Evolutionary conservation across 2,113 vertebrate genomes (phyloP).

Genomic region (Rynchops niger): DNA sequence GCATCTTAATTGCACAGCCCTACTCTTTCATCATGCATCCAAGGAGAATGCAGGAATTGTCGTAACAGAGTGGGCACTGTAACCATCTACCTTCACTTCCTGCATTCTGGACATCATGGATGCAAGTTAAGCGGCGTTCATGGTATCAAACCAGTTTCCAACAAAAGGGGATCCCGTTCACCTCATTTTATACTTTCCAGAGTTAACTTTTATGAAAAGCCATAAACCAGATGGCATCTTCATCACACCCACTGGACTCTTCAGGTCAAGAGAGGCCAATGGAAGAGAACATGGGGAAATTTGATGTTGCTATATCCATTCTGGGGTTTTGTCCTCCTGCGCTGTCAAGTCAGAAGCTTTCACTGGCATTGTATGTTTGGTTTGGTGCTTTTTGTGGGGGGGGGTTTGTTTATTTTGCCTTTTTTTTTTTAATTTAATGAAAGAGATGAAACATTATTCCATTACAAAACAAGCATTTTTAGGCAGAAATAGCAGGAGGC

Average conservation of each 20-base stretch:
- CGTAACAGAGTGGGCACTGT: background rate
- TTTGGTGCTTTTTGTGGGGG: background rate
- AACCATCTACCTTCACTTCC: background rate
- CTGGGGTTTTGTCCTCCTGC: background rate
- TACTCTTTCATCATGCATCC: background rate
- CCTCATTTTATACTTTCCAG: background rate
- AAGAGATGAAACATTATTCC: background rate
- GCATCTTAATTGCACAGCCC: background rate
- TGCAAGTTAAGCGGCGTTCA: background rate
- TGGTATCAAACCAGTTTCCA: background rate
- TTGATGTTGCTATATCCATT: background rate
- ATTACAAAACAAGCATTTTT: background rate
- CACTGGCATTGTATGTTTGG: background rate
- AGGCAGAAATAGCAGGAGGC: background rate
- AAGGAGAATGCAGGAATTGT: background rate
- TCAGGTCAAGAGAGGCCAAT: background rate
- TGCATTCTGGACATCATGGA: accelerated
- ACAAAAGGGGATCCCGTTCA: background rate
- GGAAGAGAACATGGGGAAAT: background rate
- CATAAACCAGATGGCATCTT: background rate
- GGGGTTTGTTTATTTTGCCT: background rate
- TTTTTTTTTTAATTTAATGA: background rate
- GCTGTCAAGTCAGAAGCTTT: background rate
- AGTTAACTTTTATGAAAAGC: background rate
- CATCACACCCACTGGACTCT: background rate